Evolutionary conservation across 2,797 vertebrate genomes (phyloP).

Genomic region (Halcyon smyrnensis): DNA sequence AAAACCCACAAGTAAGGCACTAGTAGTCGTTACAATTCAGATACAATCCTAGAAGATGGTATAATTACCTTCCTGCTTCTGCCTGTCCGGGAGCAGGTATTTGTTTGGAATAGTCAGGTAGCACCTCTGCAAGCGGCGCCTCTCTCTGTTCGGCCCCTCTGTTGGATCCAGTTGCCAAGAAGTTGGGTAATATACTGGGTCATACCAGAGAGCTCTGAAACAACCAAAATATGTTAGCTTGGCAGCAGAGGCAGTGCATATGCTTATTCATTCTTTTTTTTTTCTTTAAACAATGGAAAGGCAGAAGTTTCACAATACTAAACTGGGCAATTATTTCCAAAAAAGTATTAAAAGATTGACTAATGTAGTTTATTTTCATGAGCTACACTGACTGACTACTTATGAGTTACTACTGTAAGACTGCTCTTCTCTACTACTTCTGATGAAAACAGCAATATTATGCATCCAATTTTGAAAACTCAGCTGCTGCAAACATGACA

Average conservation of each 20-base stretch:
- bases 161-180: conserved; percentile 98
- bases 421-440: neutral
- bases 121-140: conserved; percentile 93
- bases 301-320: neutral
- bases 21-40: neutral
- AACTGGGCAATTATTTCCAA: neutral
- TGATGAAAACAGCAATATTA: neutral
- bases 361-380: neutral
- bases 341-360: neutral
- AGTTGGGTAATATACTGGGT: conserved; percentile 91
- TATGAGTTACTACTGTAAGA: neutral
- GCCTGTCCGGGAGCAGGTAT: conserved; percentile 94
- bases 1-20: neutral
- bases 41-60: neutral
- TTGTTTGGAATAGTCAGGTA: conserved; percentile 98
- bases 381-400: neutral
- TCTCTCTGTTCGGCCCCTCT: conserved; percentile 95
- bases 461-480: neutral
- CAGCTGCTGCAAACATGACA: neutral
- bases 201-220: conserved; percentile 94
- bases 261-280: neutral
- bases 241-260: neutral
- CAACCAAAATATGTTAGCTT: neutral
- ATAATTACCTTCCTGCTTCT: conserved; percentile 88
- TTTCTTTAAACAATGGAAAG: neutral